Base-by-base conservation (phyloP, 2,113 vertebrate species). In the Gallinago media region DNA sequence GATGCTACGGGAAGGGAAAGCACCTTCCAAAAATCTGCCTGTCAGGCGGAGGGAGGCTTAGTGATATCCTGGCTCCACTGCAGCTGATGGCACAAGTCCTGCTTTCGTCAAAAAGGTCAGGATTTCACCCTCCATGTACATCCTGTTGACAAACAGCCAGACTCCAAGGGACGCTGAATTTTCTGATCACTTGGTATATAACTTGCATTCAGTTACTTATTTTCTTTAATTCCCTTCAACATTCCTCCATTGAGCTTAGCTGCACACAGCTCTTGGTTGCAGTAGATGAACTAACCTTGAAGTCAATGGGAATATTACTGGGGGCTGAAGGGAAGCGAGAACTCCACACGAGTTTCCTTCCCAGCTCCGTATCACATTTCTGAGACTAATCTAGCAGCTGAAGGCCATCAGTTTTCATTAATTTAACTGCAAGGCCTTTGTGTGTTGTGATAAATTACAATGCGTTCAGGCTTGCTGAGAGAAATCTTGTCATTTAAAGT, bases 61-160 rank as follows among this genome's bases (percentile, higher is more conserved):
- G 32, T 8, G 29, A 68, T 46, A 75, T 56, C 67, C 78, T 74
- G 82, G 38, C 90, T 85, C 65, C 6, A 0, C 17, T 67, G 67
- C 55, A 90, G 82, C 85, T 73, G 67, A 88, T 80, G 67, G 82
- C 52, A 68, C 29, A 91, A 94, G 52, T 82, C 89, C 84, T 85
- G 73, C 73, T 94, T 62, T 78, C 27, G 12, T 89, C 91, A 87
- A 72, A 81, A 6, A 31, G 87, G 66, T 92, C 84, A 96, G 94
- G 36, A 94, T 91, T 95, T 95, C 70, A 72, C 52, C 38, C 31
- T 59, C 72, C 1, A 17, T 36, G 40, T 71, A 81, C 54, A 89
- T 90, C 65, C 79, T 94, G 76, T 84, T 95, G 85, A 84, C 25
- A 17, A 21, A 17, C 68, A 44, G 90, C 88, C 92, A 94, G 84